These are phyloP conservation scores for Leptodirus hochenwartii DNA, from an alignment of 2,888 invertebrate genomes.

Conservation along the genomic window DNA sequence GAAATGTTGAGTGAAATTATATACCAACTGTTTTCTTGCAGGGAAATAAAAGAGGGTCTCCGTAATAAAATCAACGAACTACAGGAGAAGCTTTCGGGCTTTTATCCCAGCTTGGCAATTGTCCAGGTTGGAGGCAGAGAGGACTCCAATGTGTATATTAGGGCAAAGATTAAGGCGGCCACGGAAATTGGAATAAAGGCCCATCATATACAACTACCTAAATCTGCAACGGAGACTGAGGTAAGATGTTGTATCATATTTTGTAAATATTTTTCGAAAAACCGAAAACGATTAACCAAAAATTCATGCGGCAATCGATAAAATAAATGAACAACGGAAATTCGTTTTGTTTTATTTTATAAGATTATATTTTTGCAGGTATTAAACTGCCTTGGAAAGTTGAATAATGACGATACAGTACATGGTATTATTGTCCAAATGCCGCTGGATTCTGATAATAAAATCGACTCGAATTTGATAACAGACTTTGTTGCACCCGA, in stretches of 20 bases:
- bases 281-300: no score
- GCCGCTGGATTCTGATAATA: conserved; percentile 71
- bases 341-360: background rate
- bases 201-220: conserved; percentile 61
- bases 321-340: no score
- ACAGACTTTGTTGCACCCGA: conserved; percentile 74
- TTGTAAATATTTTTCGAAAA: conserved; percentile 1
- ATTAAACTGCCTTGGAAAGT: conserved; percentile 42
- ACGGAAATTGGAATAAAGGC: conserved; percentile 76
- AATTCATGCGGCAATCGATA: no score
- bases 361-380: conserved; percentile 32
- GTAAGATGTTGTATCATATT: conserved; percentile 23
- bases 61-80: no score
- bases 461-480: conserved; percentile 72
- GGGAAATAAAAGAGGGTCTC: no score
- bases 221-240: conserved; percentile 63
- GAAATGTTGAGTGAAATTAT: no score
- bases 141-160: conserved; percentile 96
- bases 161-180: conserved; percentile 89
- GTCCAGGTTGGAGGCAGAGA: conserved; percentile 92
- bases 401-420: conserved; percentile 69
- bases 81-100: no score
- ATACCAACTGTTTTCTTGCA: no score
- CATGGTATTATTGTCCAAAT: conserved; percentile 96
- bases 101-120: conserved; percentile 67